Evolutionary conservation across 1,140 invertebrate species (phyloP), one percentile per base, ranked within the genome.

Genomic region (Pseudomyrmex pallidus): DNA sequence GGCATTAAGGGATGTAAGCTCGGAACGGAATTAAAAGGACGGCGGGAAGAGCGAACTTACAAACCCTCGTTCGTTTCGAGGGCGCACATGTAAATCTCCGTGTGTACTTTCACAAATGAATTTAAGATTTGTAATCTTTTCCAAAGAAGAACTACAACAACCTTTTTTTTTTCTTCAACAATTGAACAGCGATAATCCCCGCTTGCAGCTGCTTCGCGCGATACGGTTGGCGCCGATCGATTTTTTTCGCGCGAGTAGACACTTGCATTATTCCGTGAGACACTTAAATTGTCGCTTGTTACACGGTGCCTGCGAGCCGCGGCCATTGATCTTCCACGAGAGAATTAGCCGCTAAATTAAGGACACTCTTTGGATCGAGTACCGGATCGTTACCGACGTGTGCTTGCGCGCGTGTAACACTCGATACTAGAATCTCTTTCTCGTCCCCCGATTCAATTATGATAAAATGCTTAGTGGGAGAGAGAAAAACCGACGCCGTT

Each of bases 251-350:
- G 54, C 62, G 59, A 62, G 54, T 0, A 74, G 83, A 52, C 5
- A 57, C 54, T 86, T 64, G 56, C 50, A 66, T 85, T 74, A 83
- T 72, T 62, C 66, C 57, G 73, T 46, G 56, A 48, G 50, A 52
- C 56, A 78, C 63, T 85, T 82, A 85, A 88, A 88, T 78, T 78
- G 70, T 66, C 72, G 59, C 50, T 70, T 59, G 67, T 88, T 82
- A 74, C 64, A 68, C 77, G 50, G 63, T 66, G 46, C 44, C 35
- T 70, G 76, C 77, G 48, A 77, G 35, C 54, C 64, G 61, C 66
- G 52, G 22, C 66, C 56, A 74, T 84, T 82, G 66, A 87, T 72
- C 61, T 64, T 54, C 22, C 56, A 64, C 62, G 68, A 62, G 54
- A 56, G 82, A 88, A 74, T 82, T 76, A 70, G 44, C 48, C 76